Percentiles rank a stretch among this genome's conserved stretches.
Conservation (phyloP, 2,797 vertebrate species). For the Malurus leucopterus region DNA sequence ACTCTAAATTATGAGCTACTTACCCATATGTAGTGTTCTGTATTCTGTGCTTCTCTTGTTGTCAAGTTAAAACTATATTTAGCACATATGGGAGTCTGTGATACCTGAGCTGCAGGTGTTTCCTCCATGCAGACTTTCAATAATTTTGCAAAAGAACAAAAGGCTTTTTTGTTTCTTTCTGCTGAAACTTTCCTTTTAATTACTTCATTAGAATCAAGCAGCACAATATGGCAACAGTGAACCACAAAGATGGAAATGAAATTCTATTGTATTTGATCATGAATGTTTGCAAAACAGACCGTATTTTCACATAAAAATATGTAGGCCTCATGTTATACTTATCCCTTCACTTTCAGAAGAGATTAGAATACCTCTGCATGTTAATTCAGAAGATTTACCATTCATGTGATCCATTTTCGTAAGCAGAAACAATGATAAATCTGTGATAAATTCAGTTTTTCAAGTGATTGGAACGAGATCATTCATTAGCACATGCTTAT, state of each 20-base stretch:
- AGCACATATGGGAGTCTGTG: background rate
- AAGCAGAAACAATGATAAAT: background rate
- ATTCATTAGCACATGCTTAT: background rate
- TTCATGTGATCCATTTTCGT: background rate
- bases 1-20: background rate
- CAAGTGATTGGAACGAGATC: background rate
- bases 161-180: background rate
- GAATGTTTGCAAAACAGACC: background rate
- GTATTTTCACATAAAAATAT: background rate
- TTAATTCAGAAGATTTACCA: background rate
- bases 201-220: background rate
- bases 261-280: background rate
- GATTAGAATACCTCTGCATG: background rate
- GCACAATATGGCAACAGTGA: background rate
- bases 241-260: background rate
- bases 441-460: background rate
- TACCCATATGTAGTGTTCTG: background rate
- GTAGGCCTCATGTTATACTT: background rate
- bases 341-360: background rate
- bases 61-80: background rate
- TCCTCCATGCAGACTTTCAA: background rate
- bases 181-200: background rate
- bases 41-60: background rate
- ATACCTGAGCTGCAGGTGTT: background rate
- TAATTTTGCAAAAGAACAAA: background rate